These are phyloP conservation scores for Leptestheria dahalacensis DNA, from an alignment of 1,140 invertebrate genomes.

Conservation along the genomic window DNA sequence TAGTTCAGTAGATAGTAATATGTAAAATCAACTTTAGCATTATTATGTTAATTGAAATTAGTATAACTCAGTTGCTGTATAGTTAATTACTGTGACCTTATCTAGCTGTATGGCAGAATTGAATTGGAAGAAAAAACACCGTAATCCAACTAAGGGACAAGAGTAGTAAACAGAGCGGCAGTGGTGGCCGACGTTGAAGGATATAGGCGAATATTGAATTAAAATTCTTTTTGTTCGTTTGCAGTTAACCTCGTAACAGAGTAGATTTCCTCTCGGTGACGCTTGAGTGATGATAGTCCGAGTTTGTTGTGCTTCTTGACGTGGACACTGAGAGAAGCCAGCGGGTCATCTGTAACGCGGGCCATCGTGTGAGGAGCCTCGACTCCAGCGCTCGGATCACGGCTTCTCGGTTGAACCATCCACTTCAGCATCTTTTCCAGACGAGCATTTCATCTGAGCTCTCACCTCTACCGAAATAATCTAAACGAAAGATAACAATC, in stretches of 20 bases:
- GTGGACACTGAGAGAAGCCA: background rate
- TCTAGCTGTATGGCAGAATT: too few relatives aligned
- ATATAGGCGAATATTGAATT: too few relatives aligned
- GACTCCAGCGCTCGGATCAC: background rate
- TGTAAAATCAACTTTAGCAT: too few relatives aligned
- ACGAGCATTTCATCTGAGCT: too few relatives aligned
- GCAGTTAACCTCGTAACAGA: conserved; percentile 4
- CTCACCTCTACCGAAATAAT: too few relatives aligned
- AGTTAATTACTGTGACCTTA: too few relatives aligned
- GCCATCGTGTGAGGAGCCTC: background rate
- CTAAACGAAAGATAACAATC: too few relatives aligned
- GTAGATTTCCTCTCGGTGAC: conserved; percentile 3
- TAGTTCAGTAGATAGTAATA: too few relatives aligned
- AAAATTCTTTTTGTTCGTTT: background rate
- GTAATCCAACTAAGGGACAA: background rate
- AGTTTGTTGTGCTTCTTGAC: background rate
- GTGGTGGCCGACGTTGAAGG: too few relatives aligned
- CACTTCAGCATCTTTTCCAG: background rate
- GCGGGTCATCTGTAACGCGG: conserved; percentile 6
- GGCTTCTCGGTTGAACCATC: background rate
- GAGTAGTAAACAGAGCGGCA: background rate
- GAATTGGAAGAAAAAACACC: background rate
- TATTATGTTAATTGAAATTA: too few relatives aligned
- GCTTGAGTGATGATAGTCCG: background rate
- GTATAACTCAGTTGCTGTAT: too few relatives aligned